Evolutionary conservation across 2,113 vertebrate species (phyloP), one percentile per base, ranked within the genome.

Genomic region (Oceanites oceanicus): DNA sequence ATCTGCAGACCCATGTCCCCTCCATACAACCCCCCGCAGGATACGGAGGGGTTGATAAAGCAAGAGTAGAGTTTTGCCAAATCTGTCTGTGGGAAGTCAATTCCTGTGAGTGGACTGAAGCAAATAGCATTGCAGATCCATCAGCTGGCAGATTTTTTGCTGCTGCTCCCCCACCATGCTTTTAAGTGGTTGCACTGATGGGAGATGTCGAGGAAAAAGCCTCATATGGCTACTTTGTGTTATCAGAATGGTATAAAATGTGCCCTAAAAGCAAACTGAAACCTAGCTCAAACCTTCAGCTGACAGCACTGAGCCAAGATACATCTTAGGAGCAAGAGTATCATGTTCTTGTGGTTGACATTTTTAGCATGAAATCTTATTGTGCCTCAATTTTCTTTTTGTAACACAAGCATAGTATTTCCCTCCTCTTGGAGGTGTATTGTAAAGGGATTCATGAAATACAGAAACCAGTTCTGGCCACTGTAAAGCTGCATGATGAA

Each of bases 11-110:
- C 59, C 30, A 9, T 1, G 1, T 5, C 23, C 5, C 38, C 13
- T 16, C 36, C 5, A 1, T 7, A 16, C 47, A 17, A 44, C 2
- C 36, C 34, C 8, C 11, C 1, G 3, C 65, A n/a, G 65, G 27
- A 32, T 14, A 12, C 1, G 1, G 23, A 52, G 30, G 21, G 30
- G 12, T 8, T 72, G 72, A n/a, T 17, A 15, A 73, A 47, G 44
- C 23, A 30, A 40, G 50, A 75, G 58, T 0, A 13, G 52, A 42
- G 13, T 34, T 76, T 23, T 65, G 34, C 70, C 38, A 40, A 9
- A 62, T 15, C n/a, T 32, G 17, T 7, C 70, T 13, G 29, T 26
- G 65, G 65, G 52, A 40, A 62, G 71, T 4, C 52, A 55, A 5
- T 13, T 66, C 70, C 65, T 25, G 6, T 7, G 36, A n/a, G 55